Evolutionary conservation across 2,888 invertebrate genomes (phyloP).

Genomic region (Vanessa cardui): DNA sequence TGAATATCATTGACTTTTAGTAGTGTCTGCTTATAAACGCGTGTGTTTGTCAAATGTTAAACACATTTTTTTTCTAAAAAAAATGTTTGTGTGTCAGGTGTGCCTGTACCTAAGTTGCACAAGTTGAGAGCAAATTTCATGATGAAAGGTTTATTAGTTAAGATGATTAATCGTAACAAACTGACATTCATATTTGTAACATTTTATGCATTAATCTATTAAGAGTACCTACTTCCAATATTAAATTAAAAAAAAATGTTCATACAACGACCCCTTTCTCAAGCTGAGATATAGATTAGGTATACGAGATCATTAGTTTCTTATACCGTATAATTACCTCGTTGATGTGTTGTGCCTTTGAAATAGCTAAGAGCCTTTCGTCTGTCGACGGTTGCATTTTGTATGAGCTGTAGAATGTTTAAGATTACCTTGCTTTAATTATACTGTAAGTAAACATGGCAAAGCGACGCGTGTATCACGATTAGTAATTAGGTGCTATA

Average conservation of each 20-base stretch:
- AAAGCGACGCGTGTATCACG: constrained; percentile 66
- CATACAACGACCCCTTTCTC: background rate
- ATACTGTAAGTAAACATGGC: constrained; percentile 69
- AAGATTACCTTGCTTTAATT: constrained; percentile 78
- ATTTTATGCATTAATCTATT: too few species aligned
- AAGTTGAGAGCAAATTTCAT: too few species aligned
- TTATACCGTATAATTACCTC: constrained; percentile 38
- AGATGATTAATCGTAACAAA: too few species aligned
- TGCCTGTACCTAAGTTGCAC: too few species aligned
- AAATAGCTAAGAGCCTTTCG: constrained; percentile 47
- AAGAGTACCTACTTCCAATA: background rate
- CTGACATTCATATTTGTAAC: too few species aligned
- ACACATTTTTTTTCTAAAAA: too few species aligned
- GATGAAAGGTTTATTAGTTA: too few species aligned
- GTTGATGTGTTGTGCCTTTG: constrained; percentile 48
- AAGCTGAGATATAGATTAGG: background rate
- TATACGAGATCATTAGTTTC: constrained; percentile 16
- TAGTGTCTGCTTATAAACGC: too few species aligned
- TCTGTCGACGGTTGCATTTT: constrained; percentile 66
- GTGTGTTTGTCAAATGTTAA: too few species aligned
- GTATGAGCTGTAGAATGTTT: constrained; percentile 70
- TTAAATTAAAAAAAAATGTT: background rate
- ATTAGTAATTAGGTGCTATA: constrained; percentile 73
- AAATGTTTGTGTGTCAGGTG: too few species aligned
- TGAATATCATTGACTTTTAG: too few species aligned